phyloP scores from a whole-genome alignment of 2,888 invertebrate species.

The Apodemia hepburni region DNA sequence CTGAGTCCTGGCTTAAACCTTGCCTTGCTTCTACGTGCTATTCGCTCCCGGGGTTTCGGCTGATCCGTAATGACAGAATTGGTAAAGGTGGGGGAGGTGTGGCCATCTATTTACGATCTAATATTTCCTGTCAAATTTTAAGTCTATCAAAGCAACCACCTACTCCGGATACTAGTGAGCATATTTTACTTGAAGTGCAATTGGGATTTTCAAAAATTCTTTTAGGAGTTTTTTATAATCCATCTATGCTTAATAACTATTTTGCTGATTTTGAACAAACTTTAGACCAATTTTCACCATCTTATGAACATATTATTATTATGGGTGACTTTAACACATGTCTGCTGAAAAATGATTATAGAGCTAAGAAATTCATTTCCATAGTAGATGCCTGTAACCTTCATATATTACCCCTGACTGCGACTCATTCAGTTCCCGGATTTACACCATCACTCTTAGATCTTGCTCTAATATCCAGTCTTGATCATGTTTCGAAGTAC shows the following conservation, averaged over 20 bases:
- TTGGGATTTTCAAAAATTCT: neutral
- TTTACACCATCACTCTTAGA: neutral
- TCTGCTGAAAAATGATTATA: too few relatives aligned
- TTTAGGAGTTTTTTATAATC: slow-evolving; percentile 13
- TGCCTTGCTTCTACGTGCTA: slow-evolving; percentile 20
- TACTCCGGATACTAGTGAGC: neutral
- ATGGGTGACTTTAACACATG: too few relatives aligned
- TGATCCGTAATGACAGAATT: slow-evolving; percentile 8
- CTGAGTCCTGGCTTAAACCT: slow-evolving; percentile 21
- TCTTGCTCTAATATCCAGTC: neutral
- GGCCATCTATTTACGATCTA: neutral
- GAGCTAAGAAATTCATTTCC: too few relatives aligned
- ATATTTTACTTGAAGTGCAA: slow-evolving; percentile 5
- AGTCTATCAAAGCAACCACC: neutral
- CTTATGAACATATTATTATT: neutral
- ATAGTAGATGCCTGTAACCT: too few relatives aligned
- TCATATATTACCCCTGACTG: too few relatives aligned
- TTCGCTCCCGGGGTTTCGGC: slow-evolving; percentile 21
- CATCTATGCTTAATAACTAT: slow-evolving; percentile 4
- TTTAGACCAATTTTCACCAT: neutral
- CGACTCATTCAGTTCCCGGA: neutral
- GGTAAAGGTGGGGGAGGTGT: too few relatives aligned
- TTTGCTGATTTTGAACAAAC: neutral
- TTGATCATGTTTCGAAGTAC: neutral
- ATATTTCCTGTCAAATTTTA: neutral